A percentile compares a stretch with the other conserved stretches of the same genome.
Conservation (phyloP, 2,797 vertebrate species). For the Manis pentadactyla region DNA sequence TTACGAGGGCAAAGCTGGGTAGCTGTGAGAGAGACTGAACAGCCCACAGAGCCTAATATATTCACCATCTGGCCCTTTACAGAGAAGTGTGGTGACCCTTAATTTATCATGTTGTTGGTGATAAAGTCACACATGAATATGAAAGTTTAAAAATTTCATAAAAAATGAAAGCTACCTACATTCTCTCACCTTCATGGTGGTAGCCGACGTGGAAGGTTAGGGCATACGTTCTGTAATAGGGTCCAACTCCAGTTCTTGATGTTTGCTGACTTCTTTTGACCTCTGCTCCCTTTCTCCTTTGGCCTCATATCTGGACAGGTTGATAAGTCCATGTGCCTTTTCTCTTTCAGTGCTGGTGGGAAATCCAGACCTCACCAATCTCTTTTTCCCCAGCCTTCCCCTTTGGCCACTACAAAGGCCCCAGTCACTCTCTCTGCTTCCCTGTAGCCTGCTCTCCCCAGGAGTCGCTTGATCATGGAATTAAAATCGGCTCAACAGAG, state of each 20-base stretch:
- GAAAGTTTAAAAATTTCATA: not conserved
- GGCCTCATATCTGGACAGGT: not conserved
- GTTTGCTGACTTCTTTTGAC: not conserved
- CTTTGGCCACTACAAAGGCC: not conserved
- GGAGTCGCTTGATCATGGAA: not conserved
- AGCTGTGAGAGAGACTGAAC: not conserved
- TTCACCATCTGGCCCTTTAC: not conserved
- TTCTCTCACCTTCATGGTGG: not conserved
- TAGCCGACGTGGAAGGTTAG: not conserved
- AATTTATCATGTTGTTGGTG: not conserved
- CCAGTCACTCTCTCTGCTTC: not conserved
- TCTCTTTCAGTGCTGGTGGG: not conserved
- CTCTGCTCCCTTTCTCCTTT: not conserved
- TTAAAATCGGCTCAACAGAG: slow-evolving; percentile 8
- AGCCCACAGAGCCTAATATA: not conserved
- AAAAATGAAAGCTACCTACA: not conserved
- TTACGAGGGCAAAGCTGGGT: not conserved
- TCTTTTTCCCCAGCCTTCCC: not conserved
- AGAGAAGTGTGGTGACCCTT: not conserved
- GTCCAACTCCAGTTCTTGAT: not conserved
- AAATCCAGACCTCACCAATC: not conserved
- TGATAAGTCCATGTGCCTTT: not conserved
- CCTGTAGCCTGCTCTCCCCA: not conserved
- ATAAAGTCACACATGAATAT: not conserved
- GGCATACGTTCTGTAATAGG: not conserved